Conservation (phyloP, 2,888 invertebrate genomes). For the Sceliomorpha sp. region DNA sequence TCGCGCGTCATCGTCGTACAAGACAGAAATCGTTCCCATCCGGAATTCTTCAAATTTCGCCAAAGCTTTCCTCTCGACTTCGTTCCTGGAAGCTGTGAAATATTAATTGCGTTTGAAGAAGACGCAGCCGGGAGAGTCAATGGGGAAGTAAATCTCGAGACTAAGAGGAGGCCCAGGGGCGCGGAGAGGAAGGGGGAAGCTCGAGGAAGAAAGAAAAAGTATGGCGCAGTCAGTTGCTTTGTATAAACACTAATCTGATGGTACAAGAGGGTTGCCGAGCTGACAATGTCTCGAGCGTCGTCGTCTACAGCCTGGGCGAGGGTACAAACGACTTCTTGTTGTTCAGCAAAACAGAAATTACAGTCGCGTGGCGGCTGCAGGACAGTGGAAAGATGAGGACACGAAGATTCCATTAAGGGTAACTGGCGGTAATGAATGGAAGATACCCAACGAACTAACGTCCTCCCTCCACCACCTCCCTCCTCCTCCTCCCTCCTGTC, state of each 20-base stretch:
- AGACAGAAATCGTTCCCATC: conserved; percentile 26
- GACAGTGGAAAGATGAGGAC: conserved; percentile 74
- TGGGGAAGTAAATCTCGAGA: conserved; percentile 42
- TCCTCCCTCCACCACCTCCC: conserved; percentile 49
- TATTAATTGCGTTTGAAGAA: conserved; percentile 42
- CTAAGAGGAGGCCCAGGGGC: conserved; percentile 15
- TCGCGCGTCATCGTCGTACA: conserved; percentile 33
- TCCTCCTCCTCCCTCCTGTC: conserved; percentile 32
- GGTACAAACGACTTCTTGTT: conserved; percentile 70
- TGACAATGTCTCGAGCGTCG: conserved; percentile 25
- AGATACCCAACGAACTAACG: conserved; percentile 65
- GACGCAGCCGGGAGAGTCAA: conserved; percentile 27
- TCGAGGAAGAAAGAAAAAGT: conserved; percentile 44
- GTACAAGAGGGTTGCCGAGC: conserved; percentile 46
- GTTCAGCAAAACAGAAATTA: conserved; percentile 72
- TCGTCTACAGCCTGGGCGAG: conserved; percentile 2
- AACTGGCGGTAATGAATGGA: conserved; percentile 78
- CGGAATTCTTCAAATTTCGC: conserved; percentile 13
- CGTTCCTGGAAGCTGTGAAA: conserved; percentile 38
- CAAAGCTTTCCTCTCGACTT: conserved; percentile 3
- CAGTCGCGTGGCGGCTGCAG: conserved; percentile 62
- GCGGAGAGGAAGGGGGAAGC: conserved; percentile 23
- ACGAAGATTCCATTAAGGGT: conserved; percentile 78
- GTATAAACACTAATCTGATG: conserved; percentile 51
- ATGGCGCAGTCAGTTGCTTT: conserved; percentile 26